Evolutionary conservation across 2,797 vertebrate species (phyloP).

Genomic region (Paratrypauchen microcephalus): DNA sequence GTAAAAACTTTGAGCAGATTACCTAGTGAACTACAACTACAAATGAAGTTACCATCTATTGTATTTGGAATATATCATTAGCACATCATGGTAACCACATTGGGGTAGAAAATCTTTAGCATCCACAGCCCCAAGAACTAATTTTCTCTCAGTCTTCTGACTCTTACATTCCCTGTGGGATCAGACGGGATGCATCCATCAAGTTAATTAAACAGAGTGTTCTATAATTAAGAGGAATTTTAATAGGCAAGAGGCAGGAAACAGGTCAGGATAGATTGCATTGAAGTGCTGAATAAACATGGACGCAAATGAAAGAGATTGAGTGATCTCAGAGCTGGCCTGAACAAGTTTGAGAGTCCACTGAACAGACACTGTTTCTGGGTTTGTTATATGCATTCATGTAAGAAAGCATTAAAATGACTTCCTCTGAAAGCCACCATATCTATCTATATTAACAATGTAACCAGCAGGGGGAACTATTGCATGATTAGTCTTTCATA

Average conservation of each 20-base stretch:
- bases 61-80: constrained; percentile 24
- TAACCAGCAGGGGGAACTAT: constrained; percentile 63
- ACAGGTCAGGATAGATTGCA: constrained; percentile 67
- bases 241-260: constrained; percentile 68
- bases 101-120: constrained; percentile 26
- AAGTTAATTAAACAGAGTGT: constrained; percentile 73
- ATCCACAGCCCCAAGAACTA: constrained; percentile 30
- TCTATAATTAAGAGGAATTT: constrained; percentile 76
- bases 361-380: constrained; percentile 28
- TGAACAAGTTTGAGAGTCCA: constrained; percentile 35
- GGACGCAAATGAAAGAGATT: constrained; percentile 62
- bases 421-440: background rate
- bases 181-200: constrained; percentile 68
- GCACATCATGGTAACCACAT: constrained; percentile 23
- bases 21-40: constrained; percentile 6
- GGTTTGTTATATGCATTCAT: constrained; percentile 4
- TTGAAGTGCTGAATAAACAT: constrained; percentile 68
- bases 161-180: constrained; percentile 54
- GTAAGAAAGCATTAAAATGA: constrained; percentile 2
- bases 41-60: constrained; percentile 11
- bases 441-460: background rate
- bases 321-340: constrained; percentile 45
- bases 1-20: background rate
- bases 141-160: constrained; percentile 24
- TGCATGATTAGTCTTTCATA: constrained; percentile 35